A percentile compares a stretch with the other conserved stretches of the same genome.
These are phyloP conservation scores for Caenorhabditis zanzibari DNA, from an alignment of 2,888 invertebrate species.

Conservation along the genomic window DNA sequence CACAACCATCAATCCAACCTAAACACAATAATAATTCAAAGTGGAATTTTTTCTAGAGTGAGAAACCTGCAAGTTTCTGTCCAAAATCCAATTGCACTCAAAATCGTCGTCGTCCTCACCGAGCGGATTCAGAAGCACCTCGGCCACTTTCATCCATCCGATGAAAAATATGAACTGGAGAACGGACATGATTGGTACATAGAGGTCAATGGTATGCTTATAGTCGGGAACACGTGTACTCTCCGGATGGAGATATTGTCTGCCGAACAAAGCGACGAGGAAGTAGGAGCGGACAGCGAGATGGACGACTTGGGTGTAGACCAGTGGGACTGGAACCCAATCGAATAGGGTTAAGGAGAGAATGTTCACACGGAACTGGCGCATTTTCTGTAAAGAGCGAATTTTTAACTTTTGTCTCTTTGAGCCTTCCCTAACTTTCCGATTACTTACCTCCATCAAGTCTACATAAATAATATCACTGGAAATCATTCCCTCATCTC, in stretches of 20 bases:
- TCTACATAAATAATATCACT: slow-evolving; percentile 80
- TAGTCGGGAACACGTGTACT: slow-evolving; percentile 36
- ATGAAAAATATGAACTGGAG: slow-evolving; percentile 81
- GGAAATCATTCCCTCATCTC: slow-evolving; percentile 73
- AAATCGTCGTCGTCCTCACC: slow-evolving; percentile 82
- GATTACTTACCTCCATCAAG: slow-evolving; percentile 73
- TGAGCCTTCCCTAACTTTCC: too few relatives aligned
- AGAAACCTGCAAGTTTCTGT: slow-evolving; percentile 80
- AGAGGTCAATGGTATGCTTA: slow-evolving; percentile 74
- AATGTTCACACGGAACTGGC: slow-evolving; percentile 78
- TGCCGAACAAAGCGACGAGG: slow-evolving; percentile 76
- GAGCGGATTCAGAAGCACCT: slow-evolving; percentile 79
- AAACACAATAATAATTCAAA: not conserved
- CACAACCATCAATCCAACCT: slow-evolving; percentile 80
- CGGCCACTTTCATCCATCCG: slow-evolving; percentile 82
- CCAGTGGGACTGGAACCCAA: slow-evolving; percentile 80
- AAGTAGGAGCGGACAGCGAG: slow-evolving; percentile 80
- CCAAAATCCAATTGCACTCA: slow-evolving; percentile 80
- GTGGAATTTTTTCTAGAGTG: too few relatives aligned
- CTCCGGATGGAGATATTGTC: slow-evolving; percentile 76
- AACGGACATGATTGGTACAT: slow-evolving; percentile 81
- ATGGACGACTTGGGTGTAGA: slow-evolving; percentile 80
- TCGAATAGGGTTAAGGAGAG: slow-evolving; percentile 79
- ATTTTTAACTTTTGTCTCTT: too few relatives aligned
- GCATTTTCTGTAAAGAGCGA: slow-evolving; percentile 77